These are phyloP conservation scores for Rhynchotus rufescens DNA, from an alignment of 2,797 vertebrate genomes.

Conservation along the genomic window DNA sequence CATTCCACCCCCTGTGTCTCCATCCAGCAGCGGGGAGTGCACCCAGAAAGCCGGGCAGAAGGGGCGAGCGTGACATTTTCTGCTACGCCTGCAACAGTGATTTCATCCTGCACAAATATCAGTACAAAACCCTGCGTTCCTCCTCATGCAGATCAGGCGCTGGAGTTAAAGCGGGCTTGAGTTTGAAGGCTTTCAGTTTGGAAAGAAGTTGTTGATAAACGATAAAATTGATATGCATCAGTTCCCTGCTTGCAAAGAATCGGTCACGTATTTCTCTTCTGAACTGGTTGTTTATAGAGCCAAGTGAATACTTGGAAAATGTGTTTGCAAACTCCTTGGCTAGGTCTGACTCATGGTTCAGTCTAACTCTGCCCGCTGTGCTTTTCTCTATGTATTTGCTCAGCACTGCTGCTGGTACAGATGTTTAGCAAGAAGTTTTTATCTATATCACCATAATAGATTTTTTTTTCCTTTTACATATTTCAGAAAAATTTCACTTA, in stretches of 20 bases:
- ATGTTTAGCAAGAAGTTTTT: neutral
- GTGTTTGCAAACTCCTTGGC: neutral
- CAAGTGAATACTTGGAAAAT: neutral
- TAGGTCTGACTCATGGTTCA: neutral
- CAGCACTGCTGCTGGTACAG: neutral
- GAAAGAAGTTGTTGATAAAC: neutral
- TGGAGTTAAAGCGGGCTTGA: neutral
- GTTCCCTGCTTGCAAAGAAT: neutral
- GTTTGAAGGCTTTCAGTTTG: neutral
- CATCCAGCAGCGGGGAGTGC: conserved; percentile 66
- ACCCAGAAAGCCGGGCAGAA: neutral
- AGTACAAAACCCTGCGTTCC: neutral
- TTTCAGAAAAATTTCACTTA: neutral
- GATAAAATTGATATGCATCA: neutral
- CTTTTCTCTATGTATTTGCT: neutral
- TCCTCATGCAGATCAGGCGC: neutral
- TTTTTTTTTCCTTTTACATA: neutral
- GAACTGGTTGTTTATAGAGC: accelerated
- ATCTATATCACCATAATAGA: neutral
- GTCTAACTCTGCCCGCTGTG: neutral
- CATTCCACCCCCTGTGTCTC: neutral
- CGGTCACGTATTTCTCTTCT: neutral
- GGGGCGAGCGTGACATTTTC: neutral
- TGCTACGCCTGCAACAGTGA: neutral
- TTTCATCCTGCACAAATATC: neutral